phyloP scores from a whole-genome alignment of 2,797 vertebrate genomes.

The Labeo calbasu region DNA sequence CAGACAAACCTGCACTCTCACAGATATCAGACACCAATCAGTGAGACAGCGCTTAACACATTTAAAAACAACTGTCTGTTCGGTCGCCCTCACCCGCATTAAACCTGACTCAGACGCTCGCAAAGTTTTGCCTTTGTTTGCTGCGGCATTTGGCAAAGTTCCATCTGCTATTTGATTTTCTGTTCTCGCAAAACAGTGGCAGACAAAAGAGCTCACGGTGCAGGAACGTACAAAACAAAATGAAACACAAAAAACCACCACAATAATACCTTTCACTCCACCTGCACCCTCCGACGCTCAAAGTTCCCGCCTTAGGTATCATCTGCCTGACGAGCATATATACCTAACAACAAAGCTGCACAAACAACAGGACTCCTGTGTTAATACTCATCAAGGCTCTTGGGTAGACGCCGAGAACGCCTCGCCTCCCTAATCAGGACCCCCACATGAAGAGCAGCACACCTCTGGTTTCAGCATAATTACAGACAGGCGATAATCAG shows the following conservation, averaged over 20 bases:
- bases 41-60: background rate
- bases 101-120: background rate
- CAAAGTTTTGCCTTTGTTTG: slow-evolving; percentile 50
- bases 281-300: slow-evolving; percentile 32
- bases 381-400: slow-evolving; percentile 54
- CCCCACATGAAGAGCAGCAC: slow-evolving; percentile 55
- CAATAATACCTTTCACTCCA: slow-evolving; percentile 39
- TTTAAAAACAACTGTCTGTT: background rate
- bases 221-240: slow-evolving; percentile 79
- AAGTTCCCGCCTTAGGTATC: slow-evolving; percentile 54
- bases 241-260: slow-evolving; percentile 70
- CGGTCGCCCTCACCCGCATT: background rate
- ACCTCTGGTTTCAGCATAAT: slow-evolving; percentile 79
- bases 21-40: background rate
- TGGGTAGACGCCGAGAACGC: slow-evolving; percentile 56
- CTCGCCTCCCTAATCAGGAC: slow-evolving; percentile 58
- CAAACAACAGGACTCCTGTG: slow-evolving; percentile 54
- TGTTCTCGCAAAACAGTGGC: slow-evolving; percentile 75
- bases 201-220: slow-evolving; percentile 75
- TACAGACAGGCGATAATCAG: slow-evolving; percentile 83
- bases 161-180: slow-evolving; percentile 77
- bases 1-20: background rate
- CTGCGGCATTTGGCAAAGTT: slow-evolving; percentile 71
- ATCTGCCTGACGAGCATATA: slow-evolving; percentile 51
- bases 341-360: slow-evolving; percentile 57